A percentile compares a stretch with the other conserved stretches of the same genome.
These are phyloP conservation scores for Mimas tiliae DNA, from an alignment of 2,888 invertebrate genomes.

Conservation along the genomic window DNA sequence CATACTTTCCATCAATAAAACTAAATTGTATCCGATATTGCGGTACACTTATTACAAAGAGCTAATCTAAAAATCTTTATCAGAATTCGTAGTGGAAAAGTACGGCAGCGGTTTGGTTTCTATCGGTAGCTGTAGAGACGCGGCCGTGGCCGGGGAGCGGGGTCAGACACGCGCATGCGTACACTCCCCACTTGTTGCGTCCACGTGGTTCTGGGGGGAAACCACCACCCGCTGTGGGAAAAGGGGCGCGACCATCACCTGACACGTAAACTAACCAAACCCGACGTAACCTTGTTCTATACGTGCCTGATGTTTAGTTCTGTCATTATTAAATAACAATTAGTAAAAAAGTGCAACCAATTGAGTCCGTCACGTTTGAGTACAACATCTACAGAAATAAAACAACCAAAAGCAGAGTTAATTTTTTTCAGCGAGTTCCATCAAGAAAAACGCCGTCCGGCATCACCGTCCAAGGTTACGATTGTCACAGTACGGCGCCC, in stretches of 20 bases:
- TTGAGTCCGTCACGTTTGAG: constrained; percentile 34
- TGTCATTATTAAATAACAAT: constrained; percentile 17
- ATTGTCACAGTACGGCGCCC: constrained; percentile 60
- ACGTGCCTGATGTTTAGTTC: constrained; percentile 7
- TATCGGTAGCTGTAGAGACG: constrained; percentile 31
- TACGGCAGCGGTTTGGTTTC: constrained; percentile 57
- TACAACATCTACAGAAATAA: constrained; percentile 30
- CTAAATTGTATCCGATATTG: neutral
- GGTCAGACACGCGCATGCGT: constrained; percentile 58
- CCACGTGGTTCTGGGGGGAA: constrained; percentile 58
- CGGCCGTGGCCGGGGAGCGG: constrained; percentile 36
- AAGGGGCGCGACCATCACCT: constrained; percentile 52
- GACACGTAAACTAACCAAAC: constrained; percentile 41
- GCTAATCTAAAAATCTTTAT: constrained; percentile 21
- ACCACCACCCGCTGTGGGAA: constrained; percentile 43
- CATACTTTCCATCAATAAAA: too few relatives aligned
- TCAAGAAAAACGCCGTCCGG: constrained; percentile 36
- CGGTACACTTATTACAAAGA: neutral
- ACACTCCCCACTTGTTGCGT: constrained; percentile 71
- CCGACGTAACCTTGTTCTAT: constrained; percentile 5
- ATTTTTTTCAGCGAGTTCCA: constrained; percentile 31
- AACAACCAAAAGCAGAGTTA: constrained; percentile 29
- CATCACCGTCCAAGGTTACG: constrained; percentile 60
- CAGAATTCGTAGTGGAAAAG: constrained; percentile 64
- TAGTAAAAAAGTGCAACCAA: constrained; percentile 30